Percentiles rank a stretch among this genome's conserved stretches.
These are phyloP conservation scores for Odontomachus brunneus DNA, from an alignment of 1,140 invertebrate genomes.

Conservation along the genomic window DNA sequence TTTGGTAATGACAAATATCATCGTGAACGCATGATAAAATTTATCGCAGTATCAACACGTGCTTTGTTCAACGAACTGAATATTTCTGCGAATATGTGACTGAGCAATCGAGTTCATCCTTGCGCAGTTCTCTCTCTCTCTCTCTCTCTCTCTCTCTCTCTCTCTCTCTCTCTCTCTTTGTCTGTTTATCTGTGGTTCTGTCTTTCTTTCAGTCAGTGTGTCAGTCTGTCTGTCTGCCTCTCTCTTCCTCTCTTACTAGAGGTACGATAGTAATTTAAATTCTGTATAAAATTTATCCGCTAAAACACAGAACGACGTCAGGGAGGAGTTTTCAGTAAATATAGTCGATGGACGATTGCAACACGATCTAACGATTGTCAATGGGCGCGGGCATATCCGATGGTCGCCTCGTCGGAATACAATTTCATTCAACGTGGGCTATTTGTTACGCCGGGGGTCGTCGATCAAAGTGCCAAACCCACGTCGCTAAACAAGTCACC, in stretches of 20 bases:
- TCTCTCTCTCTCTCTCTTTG: neutral
- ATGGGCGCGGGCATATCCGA: slow-evolving; percentile 26
- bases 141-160: neutral
- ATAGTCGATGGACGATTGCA: neutral
- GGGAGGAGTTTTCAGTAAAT: slow-evolving; percentile 2
- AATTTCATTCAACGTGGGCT: slow-evolving; percentile 37
- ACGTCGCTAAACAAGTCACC: slow-evolving; percentile 23
- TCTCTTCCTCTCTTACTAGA: neutral
- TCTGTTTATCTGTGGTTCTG: too few relatives aligned
- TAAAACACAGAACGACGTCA: neutral
- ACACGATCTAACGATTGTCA: slow-evolving; percentile 21
- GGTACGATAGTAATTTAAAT: neutral
- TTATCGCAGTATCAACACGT: neutral
- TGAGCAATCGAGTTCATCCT: neutral
- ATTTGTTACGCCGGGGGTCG: slow-evolving; percentile 19
- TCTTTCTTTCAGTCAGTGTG: neutral
- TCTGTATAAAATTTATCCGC: neutral
- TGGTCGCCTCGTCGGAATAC: slow-evolving; percentile 31
- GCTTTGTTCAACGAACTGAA: neutral
- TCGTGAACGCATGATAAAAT: neutral
- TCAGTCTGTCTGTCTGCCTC: neutral
- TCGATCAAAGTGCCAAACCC: slow-evolving; percentile 29
- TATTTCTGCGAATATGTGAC: neutral
- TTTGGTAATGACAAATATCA: neutral
- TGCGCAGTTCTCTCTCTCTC: neutral